Percentiles rank a stretch among this genome's conserved stretches.
Conservation (phyloP, 2,888 invertebrate genomes). For the Drosophila affinis region DNA sequence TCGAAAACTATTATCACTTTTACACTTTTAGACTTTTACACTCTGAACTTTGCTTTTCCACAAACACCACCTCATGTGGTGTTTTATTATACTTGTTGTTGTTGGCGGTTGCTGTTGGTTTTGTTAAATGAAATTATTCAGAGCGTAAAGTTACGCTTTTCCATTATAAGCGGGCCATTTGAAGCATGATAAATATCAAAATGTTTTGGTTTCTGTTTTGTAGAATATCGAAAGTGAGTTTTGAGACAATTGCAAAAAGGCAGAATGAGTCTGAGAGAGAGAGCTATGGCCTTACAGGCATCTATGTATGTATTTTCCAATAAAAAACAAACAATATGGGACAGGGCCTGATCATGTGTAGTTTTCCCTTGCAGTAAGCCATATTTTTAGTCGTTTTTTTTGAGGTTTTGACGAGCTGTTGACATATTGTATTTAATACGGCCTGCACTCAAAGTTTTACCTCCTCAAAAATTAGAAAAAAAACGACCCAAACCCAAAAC, state of each 20-base stretch:
- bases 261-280: too few relatives aligned
- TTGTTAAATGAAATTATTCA: conserved; percentile 57
- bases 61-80: conserved; percentile 46
- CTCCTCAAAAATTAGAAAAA: conserved; percentile 15
- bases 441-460: conserved; percentile 42
- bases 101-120: conserved; percentile 9
- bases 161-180: conserved; percentile 48
- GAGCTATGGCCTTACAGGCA: too few relatives aligned
- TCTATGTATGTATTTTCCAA: too few relatives aligned
- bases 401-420: conserved; percentile 61
- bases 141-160: conserved; percentile 69
- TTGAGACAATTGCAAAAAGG: neutral
- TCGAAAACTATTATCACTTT: conserved; percentile 62
- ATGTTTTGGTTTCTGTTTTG: conserved; percentile 17
- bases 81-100: conserved; percentile 14
- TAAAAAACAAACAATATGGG: neutral
- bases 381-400: conserved; percentile 23
- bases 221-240: conserved; percentile 30
- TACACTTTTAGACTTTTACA: conserved; percentile 74
- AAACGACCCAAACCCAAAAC: conserved; percentile 29
- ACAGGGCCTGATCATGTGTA: neutral
- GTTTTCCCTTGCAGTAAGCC: neutral
- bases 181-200: conserved; percentile 60
- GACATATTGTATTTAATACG: conserved; percentile 73
- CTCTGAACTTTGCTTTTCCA: conserved; percentile 43